Base-by-base conservation (phyloP, 2,888 invertebrate species). In the Aelia acuminata region DNA sequence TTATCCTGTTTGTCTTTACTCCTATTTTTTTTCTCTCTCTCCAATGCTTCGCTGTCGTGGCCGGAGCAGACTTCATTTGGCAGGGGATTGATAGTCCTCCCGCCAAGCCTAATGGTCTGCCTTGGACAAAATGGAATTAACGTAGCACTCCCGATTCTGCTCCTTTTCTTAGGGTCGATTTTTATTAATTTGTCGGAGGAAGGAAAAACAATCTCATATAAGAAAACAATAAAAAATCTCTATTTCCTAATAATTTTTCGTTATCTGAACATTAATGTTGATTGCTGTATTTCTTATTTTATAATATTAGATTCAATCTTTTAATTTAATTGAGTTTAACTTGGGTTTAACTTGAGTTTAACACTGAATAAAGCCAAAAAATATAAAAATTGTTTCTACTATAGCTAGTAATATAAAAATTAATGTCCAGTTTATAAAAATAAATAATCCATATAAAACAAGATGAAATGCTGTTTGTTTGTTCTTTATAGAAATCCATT, bases 1-100 rank as follows among this genome's bases (percentile, higher is more conserved):
- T 85, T 85, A 22, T n/a, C 53, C 39, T 49, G 49, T 85, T 53
- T 53, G 50, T 85, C 39, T 85, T 85, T 39, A 31, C 84, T 84
- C 49, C 35, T 84, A 35, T 84, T 35, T 84, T 47, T 84, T 57
- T 26, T 57, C 57, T 26, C 57, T 84, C 47, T 48, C 26, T 49
- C 7, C 49, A 49, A 49, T 84, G 49, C 26, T 20, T 50, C 35
- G 31, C 84, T 84, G 84, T 84, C 48, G 49, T 26, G 35, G 39
- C 22, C 39, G 85, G 85, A 11, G 39, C 57, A n/a, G 53, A 57
- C 53, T 80, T 43, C 85, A 85, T 85, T 85, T 85, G 85, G 85
- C 85, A 53, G 85, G 85, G 85, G 57, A 85, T 85, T 85, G 85
- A 85, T 85, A 50, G 53, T 85, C 13, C 43, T 39, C 39, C 80